Conservation (phyloP, 2,888 invertebrate species). For the Nomada fucata region DNA sequence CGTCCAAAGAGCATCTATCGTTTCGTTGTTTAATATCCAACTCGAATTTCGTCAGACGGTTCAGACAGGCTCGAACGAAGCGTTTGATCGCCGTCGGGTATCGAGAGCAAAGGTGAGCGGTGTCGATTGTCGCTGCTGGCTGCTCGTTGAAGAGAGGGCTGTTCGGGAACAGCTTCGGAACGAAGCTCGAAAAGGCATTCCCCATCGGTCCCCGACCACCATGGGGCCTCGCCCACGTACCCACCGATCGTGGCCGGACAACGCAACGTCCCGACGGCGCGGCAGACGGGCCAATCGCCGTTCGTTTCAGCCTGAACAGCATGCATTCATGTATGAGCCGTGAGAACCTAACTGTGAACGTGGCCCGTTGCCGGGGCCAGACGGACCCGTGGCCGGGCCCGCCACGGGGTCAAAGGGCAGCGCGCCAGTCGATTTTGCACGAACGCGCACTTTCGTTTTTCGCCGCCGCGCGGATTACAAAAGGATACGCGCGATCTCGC, state of each 20-base stretch:
- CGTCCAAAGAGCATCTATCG: too few relatives aligned
- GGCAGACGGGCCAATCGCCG: slow-evolving; percentile 61
- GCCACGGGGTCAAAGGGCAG: slow-evolving; percentile 77
- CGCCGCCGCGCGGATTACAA: slow-evolving; percentile 53
- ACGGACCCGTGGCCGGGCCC: slow-evolving; percentile 66
- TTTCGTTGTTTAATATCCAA: too few relatives aligned
- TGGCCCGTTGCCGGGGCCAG: slow-evolving; percentile 72
- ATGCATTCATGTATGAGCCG: slow-evolving; percentile 80
- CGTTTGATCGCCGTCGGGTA: neutral
- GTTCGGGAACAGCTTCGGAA: neutral
- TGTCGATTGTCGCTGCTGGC: slow-evolving; percentile 36
- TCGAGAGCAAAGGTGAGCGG: slow-evolving; percentile 26
- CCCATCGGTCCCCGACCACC: slow-evolving; percentile 62
- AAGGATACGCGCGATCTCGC: slow-evolving; percentile 29
- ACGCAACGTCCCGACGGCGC: slow-evolving; percentile 30
- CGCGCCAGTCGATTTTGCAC: slow-evolving; percentile 76
- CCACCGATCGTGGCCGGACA: slow-evolving; percentile 49
- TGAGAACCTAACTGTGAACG: slow-evolving; percentile 83
- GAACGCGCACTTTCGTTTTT: slow-evolving; percentile 73
- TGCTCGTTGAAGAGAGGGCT: slow-evolving; percentile 38
- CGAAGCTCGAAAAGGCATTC: slow-evolving; percentile 46
- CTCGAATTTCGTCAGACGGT: too few relatives aligned
- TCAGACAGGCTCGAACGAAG: neutral
- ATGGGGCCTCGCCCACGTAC: slow-evolving; percentile 62
- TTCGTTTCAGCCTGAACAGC: slow-evolving; percentile 66